These are phyloP conservation scores for Scopus umbretta DNA, from an alignment of 2,113 vertebrate species.

Conservation along the genomic window DNA sequence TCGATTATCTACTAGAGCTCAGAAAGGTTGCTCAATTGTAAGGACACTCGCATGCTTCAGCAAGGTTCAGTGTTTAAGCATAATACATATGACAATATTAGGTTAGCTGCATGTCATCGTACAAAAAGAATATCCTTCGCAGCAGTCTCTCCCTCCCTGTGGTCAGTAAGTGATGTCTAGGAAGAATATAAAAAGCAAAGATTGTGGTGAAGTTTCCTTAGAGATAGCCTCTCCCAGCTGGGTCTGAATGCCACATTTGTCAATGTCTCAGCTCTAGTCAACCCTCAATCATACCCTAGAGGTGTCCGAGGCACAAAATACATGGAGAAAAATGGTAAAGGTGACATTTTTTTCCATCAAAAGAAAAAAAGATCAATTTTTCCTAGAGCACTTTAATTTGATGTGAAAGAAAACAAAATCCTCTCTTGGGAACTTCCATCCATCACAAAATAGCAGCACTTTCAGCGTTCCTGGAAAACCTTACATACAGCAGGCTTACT, in stretches of 20 bases:
- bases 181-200: background rate
- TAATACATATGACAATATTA: background rate
- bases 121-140: background rate
- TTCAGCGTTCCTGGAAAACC: conserved; percentile 26
- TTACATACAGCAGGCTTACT: background rate
- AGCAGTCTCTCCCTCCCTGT: background rate
- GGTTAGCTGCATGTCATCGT: background rate
- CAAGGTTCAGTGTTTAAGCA: background rate
- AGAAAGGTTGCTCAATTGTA: background rate
- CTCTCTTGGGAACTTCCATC: background rate
- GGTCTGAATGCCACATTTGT: background rate
- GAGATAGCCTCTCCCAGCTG: background rate
- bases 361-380: background rate
- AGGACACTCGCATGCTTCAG: background rate
- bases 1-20: background rate
- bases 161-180: background rate
- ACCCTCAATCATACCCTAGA: background rate
- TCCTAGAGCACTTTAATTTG: background rate
- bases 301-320: background rate
- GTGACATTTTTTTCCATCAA: background rate
- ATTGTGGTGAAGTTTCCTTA: background rate
- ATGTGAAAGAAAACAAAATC: background rate
- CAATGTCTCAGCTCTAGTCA: background rate
- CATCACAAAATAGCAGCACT: background rate
- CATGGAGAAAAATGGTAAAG: background rate